Evolutionary conservation across 2,888 invertebrate genomes (phyloP), one percentile per base, ranked within the genome.

Genomic region (Tolmerus cingulatus): DNA sequence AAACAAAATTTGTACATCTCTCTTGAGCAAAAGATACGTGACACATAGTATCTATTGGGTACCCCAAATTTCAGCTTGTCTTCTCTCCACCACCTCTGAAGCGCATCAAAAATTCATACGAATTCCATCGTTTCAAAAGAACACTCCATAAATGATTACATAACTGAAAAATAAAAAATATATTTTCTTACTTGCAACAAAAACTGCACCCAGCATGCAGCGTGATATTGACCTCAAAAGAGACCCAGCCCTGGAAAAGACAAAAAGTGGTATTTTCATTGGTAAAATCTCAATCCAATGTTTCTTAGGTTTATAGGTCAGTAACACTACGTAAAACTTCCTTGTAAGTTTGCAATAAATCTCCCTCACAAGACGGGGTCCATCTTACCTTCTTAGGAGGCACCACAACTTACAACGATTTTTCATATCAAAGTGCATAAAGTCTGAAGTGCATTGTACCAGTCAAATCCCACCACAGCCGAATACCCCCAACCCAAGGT

Each of bases 151-250:
- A 19, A 43, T 8, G 19, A 23, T 78, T 78, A n/a, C 40, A 78
- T 78, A 78, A 78, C 37, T 9, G 19, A 12, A 27, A n/a, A 23
- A 66, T 12, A 14, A 51, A 23, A n/a, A 40, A 40, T n/a, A 40
- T 40, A 40, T 12, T 66, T 23, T 66, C 23, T 78, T 43, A 78
- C 1, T 78, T 78, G 78, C 40, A 43, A 9, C 14, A 43, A 27
- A 40, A 40, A 43, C 43, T 78, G 46, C 78, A 40, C 12, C 43
- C 23, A 78, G 14, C 14, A 43, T 66, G 27, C 40, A 78, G 23
- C 23, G n/a, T 43, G 78, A 78, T 78, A 78, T 78, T 78, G 78
- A 78, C 78, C 78, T 43, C 78, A 78, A 40, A 78, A 40, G 14
- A 46, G 2, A 43, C 23, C 40, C 37, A 76, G 23, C 66, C 66